These are phyloP conservation scores for Pheucticus melanocephalus DNA, from an alignment of 2,113 vertebrate species.

Conservation along the genomic window DNA sequence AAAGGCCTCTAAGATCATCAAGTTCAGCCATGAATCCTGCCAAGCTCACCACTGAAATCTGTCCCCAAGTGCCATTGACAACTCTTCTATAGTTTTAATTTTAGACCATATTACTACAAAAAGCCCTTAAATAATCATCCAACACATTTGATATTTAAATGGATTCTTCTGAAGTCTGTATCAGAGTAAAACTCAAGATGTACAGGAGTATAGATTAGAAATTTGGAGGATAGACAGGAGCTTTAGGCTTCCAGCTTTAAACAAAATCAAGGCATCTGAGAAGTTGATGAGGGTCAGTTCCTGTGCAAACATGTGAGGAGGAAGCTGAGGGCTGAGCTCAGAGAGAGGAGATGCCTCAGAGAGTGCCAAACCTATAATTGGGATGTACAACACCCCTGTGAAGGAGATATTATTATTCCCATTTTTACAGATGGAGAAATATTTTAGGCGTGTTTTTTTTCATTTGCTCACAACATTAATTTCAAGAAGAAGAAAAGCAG, in stretches of 20 bases:
- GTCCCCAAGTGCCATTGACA: not conserved
- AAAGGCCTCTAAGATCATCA: not conserved
- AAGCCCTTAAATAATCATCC: not conserved
- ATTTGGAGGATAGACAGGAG: not conserved
- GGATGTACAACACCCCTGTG: not conserved
- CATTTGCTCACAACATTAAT: constrained; percentile 5
- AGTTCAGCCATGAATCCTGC: not conserved
- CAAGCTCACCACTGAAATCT: not conserved
- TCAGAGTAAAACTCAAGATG: not conserved
- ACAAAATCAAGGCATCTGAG: not conserved
- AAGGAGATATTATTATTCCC: not conserved
- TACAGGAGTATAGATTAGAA: not conserved
- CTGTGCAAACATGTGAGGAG: fast-evolving
- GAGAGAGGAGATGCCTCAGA: not conserved
- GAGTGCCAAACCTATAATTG: not conserved
- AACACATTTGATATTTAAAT: not conserved
- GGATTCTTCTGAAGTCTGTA: not conserved
- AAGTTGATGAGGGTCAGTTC: not conserved
- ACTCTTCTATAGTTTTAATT: not conserved
- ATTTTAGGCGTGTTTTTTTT: constrained; percentile 20
- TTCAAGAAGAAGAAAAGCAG: not conserved
- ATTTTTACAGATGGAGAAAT: not conserved
- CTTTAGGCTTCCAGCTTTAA: not conserved
- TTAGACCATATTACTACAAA: not conserved
- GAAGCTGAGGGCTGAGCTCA: not conserved